Conservation (phyloP, 2,797 vertebrate species). For the Chanos chanos region DNA sequence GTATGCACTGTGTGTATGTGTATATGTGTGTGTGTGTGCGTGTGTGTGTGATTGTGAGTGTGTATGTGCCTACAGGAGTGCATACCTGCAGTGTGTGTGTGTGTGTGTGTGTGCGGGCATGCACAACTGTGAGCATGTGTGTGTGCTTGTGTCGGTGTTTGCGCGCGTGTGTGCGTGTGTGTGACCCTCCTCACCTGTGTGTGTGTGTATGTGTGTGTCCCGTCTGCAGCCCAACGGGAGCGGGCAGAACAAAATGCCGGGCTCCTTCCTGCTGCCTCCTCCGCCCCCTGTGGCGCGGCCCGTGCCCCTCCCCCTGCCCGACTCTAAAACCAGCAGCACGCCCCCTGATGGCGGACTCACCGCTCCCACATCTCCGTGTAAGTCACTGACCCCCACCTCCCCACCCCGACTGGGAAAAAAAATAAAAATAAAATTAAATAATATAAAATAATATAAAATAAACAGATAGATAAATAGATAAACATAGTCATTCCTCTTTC, state of each 20-base stretch:
- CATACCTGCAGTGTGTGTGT: slow-evolving; percentile 12
- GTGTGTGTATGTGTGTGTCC: slow-evolving; percentile 43
- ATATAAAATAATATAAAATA: neutral
- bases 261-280: slow-evolving; percentile 96
- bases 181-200: slow-evolving; percentile 17
- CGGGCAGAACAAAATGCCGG: slow-evolving; percentile 94
- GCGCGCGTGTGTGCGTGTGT: slow-evolving; percentile 32
- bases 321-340: slow-evolving; percentile 86
- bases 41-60: slow-evolving; percentile 3
- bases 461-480: neutral
- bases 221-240: slow-evolving; percentile 94
- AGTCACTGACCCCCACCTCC: slow-evolving; percentile 77
- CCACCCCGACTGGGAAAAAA: slow-evolving; percentile 55
- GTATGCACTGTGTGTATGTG: slow-evolving; percentile 7
- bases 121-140: slow-evolving; percentile 16
- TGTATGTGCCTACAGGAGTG: neutral
- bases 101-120: slow-evolving; percentile 12
- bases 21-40: slow-evolving; percentile 12
- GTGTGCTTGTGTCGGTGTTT: slow-evolving; percentile 39
- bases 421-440: slow-evolving; percentile 33
- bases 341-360: slow-evolving; percentile 85
- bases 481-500: too few relatives aligned
- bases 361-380: slow-evolving; percentile 94
- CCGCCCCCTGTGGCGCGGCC: slow-evolving; percentile 96
- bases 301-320: slow-evolving; percentile 95